Conservation (phyloP, 2,888 invertebrate species). For the Spodoptera littoralis region DNA sequence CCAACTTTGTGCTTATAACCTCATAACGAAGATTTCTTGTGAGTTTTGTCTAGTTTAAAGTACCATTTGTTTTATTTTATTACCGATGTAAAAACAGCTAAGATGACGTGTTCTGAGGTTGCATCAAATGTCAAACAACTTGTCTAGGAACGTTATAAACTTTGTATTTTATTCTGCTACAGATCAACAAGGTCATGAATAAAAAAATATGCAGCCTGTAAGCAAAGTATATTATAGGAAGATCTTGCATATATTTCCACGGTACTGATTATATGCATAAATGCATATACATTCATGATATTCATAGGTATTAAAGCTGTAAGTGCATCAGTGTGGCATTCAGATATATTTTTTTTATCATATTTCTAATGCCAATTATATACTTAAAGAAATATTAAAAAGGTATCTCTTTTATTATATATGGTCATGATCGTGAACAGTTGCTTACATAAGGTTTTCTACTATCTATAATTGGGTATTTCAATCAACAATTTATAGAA, state of each 20-base stretch:
- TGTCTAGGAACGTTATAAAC: constrained; percentile 8
- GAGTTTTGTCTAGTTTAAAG: too few species aligned
- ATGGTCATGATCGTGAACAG: constrained; percentile 15
- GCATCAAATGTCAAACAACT: constrained; percentile 32
- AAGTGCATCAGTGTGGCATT: constrained; percentile 28
- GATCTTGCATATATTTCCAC: too few species aligned
- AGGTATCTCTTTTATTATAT: constrained; percentile 29
- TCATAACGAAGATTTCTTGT: not conserved
- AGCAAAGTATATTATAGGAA: constrained; percentile 4
- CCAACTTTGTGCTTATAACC: not conserved
- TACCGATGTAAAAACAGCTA: constrained; percentile 9
- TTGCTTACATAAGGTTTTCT: constrained; percentile 10
- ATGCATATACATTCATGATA: constrained; percentile 29
- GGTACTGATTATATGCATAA: constrained; percentile 13
- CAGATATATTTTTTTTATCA: constrained; percentile 42
- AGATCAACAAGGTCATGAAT: constrained; percentile 21
- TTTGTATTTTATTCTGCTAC: constrained; percentile 4
- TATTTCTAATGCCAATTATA: constrained; percentile 32
- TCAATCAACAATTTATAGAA: not conserved
- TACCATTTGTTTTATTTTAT: constrained; percentile 1
- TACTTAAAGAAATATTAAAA: constrained; percentile 15
- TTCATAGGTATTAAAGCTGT: constrained; percentile 14
- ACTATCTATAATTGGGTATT: constrained; percentile 6
- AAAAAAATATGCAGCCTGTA: constrained; percentile 20
- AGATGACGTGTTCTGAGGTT: constrained; percentile 26